Evolutionary conservation across 2,113 vertebrate species (phyloP).

Genomic region (Chunga burmeisteri): DNA sequence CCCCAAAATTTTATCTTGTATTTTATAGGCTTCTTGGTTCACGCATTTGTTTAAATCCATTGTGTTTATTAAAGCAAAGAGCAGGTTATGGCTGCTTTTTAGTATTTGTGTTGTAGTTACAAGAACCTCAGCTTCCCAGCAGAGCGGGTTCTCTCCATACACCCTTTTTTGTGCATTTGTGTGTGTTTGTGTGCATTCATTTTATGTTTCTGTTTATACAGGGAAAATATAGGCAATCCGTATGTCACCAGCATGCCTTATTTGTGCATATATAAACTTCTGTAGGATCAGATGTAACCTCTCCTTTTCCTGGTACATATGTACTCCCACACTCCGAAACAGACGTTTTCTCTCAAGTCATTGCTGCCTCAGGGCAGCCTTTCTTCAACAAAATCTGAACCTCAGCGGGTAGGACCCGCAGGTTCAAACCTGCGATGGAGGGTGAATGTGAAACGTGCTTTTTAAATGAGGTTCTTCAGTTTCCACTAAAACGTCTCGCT

Average conservation of each 20-base stretch:
- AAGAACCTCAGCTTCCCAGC: neutral
- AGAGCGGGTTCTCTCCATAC: neutral
- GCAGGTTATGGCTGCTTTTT: neutral
- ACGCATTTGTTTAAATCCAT: neutral
- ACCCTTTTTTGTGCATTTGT: neutral
- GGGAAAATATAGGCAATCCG: neutral
- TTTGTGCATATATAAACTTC: neutral
- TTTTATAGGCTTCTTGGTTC: neutral
- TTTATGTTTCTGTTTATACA: neutral
- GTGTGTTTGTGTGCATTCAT: neutral
- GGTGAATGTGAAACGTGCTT: accelerated
- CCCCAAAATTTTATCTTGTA: neutral
- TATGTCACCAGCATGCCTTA: neutral
- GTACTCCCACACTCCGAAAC: neutral
- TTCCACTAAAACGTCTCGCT: neutral
- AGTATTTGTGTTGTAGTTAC: neutral
- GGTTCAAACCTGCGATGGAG: neutral
- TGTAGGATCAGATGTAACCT: neutral
- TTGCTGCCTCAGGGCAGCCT: neutral
- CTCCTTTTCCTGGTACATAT: neutral
- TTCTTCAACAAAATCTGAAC: neutral
- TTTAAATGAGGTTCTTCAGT: accelerated
- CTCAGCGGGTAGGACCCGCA: neutral
- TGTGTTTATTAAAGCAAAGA: neutral
- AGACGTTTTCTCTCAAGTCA: neutral